phyloP scores from a whole-genome alignment of 2,888 invertebrate species.

The Tinea trinotella region DNA sequence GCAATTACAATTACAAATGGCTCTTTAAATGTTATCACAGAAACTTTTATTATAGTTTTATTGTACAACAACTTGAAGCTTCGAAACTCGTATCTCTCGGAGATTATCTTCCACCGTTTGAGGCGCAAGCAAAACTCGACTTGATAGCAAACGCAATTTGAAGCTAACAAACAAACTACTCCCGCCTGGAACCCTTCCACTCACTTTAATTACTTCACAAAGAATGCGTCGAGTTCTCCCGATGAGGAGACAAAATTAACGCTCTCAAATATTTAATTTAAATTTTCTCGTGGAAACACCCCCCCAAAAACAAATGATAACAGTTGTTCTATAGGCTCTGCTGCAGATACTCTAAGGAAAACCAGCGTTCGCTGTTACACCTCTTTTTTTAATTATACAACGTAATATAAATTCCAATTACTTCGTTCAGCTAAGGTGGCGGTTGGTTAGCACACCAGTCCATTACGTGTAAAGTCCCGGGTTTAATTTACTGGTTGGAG shows the following conservation, averaged over 20 bases:
- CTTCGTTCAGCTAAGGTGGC: no score
- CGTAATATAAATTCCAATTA: no score
- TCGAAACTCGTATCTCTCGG: constrained; percentile 2
- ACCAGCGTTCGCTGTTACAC: constrained; percentile 40
- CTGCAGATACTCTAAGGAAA: constrained; percentile 27
- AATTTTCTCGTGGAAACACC: constrained; percentile 44
- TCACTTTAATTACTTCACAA: constrained; percentile 72
- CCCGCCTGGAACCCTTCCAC: constrained; percentile 66
- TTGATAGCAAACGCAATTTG: constrained; percentile 39
- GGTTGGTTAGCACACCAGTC: no score
- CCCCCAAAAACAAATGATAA: constrained; percentile 66
- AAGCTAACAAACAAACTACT: constrained; percentile 70
- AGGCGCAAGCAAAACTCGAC: constrained; percentile 1
- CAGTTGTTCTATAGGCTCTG: constrained; percentile 30
- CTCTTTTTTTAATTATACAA: background rate
- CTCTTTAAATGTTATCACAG: constrained; percentile 1
- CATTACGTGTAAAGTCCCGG: no score
- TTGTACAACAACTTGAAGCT: constrained; percentile 6
- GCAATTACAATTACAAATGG: background rate
- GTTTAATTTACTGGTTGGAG: no score
- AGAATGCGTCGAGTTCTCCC: constrained; percentile 70
- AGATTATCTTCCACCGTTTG: constrained; percentile 1
- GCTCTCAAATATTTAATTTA: constrained; percentile 72
- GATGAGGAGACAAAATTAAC: constrained; percentile 73
- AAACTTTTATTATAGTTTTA: constrained; percentile 11